Evolutionary conservation across 2,113 vertebrate genomes (phyloP), one percentile per base, ranked within the genome.

Genomic region (Pardalotus punctatus): DNA sequence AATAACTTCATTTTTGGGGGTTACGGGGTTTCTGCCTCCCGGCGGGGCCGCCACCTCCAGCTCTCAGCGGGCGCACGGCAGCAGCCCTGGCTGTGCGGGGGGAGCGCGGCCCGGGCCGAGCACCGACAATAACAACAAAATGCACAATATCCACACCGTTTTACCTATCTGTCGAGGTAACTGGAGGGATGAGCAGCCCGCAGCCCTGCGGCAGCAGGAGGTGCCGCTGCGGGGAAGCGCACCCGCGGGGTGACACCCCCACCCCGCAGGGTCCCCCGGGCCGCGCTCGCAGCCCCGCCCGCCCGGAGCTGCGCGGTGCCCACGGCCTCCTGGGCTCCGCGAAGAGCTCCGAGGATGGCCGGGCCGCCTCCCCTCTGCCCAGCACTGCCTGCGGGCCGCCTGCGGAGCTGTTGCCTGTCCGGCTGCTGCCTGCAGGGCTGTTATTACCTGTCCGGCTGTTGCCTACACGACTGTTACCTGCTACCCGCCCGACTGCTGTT

Each of bases 1-100:
- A 12, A 2, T 6, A 45, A 53, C 12, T 48, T 11, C 1, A 7
- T 22, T 10, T 21, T 6, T 0, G 29, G 65, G 24, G 29, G 1
- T 12, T 6, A 21, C 6, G 20, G 51, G 10, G 7, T 31, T 4
- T 13, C 15, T 40, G 54, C 42, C 40, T 35, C 4, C 62, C 40
- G 50, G 45, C 16, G 20, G 45, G 21, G 72, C 47, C 35, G 14
- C 87, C 57, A 16, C 48, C 38, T 35, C 15, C 56, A 25, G 85
- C 56, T 31, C 62, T 10, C 72, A 36, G 43, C 61, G 61, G 57
- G 56, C n/a, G 8, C 12, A 11, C 35, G 22, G 69, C 60, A 25
- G 56, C 4, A 6, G 33, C 24, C 28, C 61, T 36, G 15, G 50
- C 45, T 1, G 69, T 1, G 50, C 35, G 5, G 79, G 15, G 10